Conservation (phyloP, 2,888 invertebrate genomes). For the Steinernema hermaphroditum region DNA sequence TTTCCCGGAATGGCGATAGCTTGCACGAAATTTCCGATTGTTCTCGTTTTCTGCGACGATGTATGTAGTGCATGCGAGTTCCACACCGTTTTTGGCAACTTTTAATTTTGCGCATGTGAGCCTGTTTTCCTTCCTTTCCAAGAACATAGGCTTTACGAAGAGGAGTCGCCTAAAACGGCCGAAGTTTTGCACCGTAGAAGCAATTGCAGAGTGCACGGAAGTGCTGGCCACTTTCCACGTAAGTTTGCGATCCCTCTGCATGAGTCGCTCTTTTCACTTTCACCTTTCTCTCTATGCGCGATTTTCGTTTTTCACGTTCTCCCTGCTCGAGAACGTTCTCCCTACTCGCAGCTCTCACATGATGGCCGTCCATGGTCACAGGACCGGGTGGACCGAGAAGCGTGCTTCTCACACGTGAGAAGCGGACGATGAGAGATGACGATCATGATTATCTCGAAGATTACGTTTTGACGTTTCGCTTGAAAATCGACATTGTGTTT, state of each 20-base stretch:
- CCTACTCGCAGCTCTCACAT: too few relatives aligned
- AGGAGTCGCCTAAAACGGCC: too few relatives aligned
- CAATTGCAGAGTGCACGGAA: neutral
- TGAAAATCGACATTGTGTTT: slow-evolving; percentile 11
- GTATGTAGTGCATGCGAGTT: neutral
- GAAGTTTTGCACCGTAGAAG: slow-evolving; percentile 12
- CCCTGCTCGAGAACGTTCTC: neutral
- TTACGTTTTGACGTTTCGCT: neutral
- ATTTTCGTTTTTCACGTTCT: neutral
- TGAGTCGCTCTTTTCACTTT: neutral
- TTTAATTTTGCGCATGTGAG: too few relatives aligned
- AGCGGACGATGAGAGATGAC: too few relatives aligned
- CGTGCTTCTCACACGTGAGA: too few relatives aligned
- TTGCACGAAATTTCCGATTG: slow-evolving; percentile 11
- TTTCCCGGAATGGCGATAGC: neutral
- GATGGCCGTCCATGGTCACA: too few relatives aligned
- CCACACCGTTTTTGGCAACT: too few relatives aligned
- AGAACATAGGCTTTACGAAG: too few relatives aligned
- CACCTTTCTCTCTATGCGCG: slow-evolving; percentile 4
- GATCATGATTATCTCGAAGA: neutral
- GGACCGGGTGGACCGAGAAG: too few relatives aligned
- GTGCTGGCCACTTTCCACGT: neutral
- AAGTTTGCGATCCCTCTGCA: neutral
- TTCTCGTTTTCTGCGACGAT: neutral
- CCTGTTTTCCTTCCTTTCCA: too few relatives aligned